phyloP scores from a whole-genome alignment of 2,888 invertebrate genomes.

The Venusia cambrica region DNA sequence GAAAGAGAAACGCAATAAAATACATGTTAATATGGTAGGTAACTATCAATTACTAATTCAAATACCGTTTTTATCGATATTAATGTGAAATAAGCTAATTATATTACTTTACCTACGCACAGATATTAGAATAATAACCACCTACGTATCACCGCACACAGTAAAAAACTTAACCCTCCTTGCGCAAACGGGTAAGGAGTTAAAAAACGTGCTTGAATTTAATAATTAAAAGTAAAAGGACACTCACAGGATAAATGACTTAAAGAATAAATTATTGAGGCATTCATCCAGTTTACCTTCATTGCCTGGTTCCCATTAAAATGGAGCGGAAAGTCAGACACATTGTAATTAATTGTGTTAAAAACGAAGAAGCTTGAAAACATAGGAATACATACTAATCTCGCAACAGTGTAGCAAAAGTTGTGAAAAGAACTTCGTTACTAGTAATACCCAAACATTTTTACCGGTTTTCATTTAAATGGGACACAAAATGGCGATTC shows the following conservation, averaged over 20 bases:
- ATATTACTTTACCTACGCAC: slow-evolving; percentile 20
- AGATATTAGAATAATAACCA: too few relatives aligned
- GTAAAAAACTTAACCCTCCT: slow-evolving; percentile 26
- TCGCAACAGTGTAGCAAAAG: slow-evolving; percentile 15
- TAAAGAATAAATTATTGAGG: slow-evolving; percentile 45
- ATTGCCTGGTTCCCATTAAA: slow-evolving; percentile 74
- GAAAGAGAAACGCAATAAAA: slow-evolving; percentile 21
- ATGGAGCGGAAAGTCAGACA: slow-evolving; percentile 70
- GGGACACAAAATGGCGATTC: too few relatives aligned
- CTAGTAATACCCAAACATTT: too few relatives aligned
- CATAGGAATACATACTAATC: slow-evolving; percentile 3
- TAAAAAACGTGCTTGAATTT: slow-evolving; percentile 57
- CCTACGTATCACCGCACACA: slow-evolving; percentile 25
- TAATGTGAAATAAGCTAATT: slow-evolving; percentile 18
- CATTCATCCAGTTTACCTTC: slow-evolving; percentile 72
- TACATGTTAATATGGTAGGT: slow-evolving; percentile 23
- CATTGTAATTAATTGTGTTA: slow-evolving; percentile 29
- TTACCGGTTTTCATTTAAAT: too few relatives aligned
- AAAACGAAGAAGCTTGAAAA: slow-evolving; percentile 12
- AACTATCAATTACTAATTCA: slow-evolving; percentile 17
- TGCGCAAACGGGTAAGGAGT: too few relatives aligned
- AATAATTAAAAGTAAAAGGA: slow-evolving; percentile 44
- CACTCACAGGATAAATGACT: slow-evolving; percentile 59
- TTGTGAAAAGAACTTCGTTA: too few relatives aligned
- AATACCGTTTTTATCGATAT: slow-evolving; percentile 17